phyloP scores from a whole-genome alignment of 2,113 vertebrate genomes.

The Eleginops maclovinus region DNA sequence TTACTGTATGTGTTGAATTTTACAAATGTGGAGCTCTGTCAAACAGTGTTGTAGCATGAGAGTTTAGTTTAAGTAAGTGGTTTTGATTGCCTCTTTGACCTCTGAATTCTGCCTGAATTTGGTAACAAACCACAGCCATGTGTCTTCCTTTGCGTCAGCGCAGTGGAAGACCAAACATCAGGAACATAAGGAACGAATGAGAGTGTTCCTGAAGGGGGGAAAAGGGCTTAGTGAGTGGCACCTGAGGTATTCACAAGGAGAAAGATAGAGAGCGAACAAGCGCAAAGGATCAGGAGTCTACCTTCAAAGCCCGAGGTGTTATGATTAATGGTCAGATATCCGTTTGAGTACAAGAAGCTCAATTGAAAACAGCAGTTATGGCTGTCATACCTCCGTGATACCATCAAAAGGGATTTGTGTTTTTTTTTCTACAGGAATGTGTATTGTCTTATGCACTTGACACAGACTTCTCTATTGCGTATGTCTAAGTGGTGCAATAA shows the following conservation, averaged over 20 bases:
- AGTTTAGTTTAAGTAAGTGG: slow-evolving; percentile 40
- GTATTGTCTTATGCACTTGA: slow-evolving; percentile 23
- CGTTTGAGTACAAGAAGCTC: slow-evolving; percentile 13
- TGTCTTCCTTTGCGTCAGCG: slow-evolving; percentile 52
- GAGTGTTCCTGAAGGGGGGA: slow-evolving; percentile 16
- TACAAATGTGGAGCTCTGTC: slow-evolving; percentile 37
- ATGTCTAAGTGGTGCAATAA: neutral
- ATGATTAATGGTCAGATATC: slow-evolving; percentile 59
- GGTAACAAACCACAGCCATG: slow-evolving; percentile 52
- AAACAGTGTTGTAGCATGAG: slow-evolving; percentile 41
- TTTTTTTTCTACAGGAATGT: slow-evolving; percentile 31
- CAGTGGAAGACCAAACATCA: slow-evolving; percentile 48
- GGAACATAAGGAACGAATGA: slow-evolving; percentile 71
- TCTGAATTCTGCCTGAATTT: slow-evolving; percentile 28
- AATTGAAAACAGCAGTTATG: slow-evolving; percentile 64
- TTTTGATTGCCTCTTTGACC: slow-evolving; percentile 60
- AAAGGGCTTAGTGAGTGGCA: slow-evolving; percentile 50
- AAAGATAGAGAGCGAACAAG: slow-evolving; percentile 41
- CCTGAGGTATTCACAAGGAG: slow-evolving; percentile 61
- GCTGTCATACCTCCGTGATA: slow-evolving; percentile 26
- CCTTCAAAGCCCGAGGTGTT: slow-evolving; percentile 59
- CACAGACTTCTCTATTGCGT: slow-evolving; percentile 12
- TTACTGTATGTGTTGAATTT: slow-evolving; percentile 35
- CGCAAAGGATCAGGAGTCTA: slow-evolving; percentile 46
- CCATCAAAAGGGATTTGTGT: slow-evolving; percentile 29